These are phyloP conservation scores for Laupala kohalensis DNA, from an alignment of 1,140 invertebrate genomes.

Conservation along the genomic window DNA sequence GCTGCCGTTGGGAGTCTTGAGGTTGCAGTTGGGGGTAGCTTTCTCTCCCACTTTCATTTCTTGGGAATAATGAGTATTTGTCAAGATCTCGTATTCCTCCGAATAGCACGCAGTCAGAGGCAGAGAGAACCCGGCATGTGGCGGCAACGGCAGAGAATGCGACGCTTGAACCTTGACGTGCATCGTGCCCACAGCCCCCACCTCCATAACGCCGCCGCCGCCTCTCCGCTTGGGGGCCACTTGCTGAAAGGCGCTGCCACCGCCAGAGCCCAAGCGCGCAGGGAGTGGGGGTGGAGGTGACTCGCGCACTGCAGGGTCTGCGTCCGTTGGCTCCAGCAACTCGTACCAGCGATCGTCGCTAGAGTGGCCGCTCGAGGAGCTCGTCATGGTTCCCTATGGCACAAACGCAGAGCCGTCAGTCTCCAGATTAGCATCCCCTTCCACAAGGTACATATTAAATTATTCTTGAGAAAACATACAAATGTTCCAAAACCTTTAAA, in stretches of 20 bases:
- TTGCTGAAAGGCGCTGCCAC: slow-evolving; percentile 20
- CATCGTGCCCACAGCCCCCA: too few relatives aligned
- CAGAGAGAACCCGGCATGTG: slow-evolving; percentile 27
- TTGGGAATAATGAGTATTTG: slow-evolving; percentile 22
- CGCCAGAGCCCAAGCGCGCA: slow-evolving; percentile 24
- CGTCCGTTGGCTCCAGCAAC: slow-evolving; percentile 28
- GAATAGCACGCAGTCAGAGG: slow-evolving; percentile 15
- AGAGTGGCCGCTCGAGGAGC: slow-evolving; percentile 49
- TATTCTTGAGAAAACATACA: too few relatives aligned
- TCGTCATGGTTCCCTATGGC: slow-evolving; percentile 26
- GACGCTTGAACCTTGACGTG: slow-evolving; percentile 26
- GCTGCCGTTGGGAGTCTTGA: background rate
- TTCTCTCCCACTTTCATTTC: slow-evolving; percentile 40
- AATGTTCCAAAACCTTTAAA: too few relatives aligned
- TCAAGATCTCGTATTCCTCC: background rate
- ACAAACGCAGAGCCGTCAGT: too few relatives aligned
- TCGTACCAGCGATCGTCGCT: slow-evolving; percentile 55
- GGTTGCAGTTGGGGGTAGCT: slow-evolving; percentile 31
- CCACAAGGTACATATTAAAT: too few relatives aligned
- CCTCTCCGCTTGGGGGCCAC: slow-evolving; percentile 13
- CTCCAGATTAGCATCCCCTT: too few relatives aligned
- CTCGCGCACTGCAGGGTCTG: slow-evolving; percentile 17
- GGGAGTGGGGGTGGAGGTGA: slow-evolving; percentile 38
- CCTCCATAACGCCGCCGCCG: background rate
- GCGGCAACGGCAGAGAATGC: slow-evolving; percentile 28